phyloP scores from a whole-genome alignment of 2,888 invertebrate genomes.

The Troilus luridus region DNA sequence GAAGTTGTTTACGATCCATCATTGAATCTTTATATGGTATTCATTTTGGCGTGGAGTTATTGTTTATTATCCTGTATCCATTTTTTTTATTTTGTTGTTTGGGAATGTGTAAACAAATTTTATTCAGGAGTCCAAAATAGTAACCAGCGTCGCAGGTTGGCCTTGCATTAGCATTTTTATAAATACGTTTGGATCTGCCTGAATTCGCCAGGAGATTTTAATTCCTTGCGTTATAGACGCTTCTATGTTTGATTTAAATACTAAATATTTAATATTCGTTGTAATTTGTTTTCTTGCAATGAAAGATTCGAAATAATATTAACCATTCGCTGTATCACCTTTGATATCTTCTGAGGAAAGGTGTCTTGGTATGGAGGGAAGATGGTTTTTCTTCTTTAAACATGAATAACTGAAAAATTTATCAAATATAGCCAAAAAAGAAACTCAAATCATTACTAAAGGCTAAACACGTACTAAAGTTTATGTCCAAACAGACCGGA shows the following conservation, averaged over 20 bases:
- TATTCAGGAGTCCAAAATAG: background rate
- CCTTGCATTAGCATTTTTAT: background rate
- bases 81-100: background rate
- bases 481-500: background rate
- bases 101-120: background rate
- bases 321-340: too few species aligned
- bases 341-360: too few species aligned
- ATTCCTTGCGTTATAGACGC: background rate
- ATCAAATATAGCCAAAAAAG: background rate
- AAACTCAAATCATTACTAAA: background rate
- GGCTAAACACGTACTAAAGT: background rate
- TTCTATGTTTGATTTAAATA: background rate
- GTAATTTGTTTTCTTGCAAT: too few species aligned
- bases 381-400: too few species aligned
- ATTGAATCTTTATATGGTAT: conserved; percentile 15
- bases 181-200: background rate
- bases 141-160: conserved; percentile 9
- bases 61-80: background rate
- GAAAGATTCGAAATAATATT: background rate
- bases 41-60: background rate
- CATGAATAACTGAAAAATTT: background rate
- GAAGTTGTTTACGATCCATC: background rate
- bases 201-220: background rate
- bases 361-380: too few species aligned
- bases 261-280: background rate